These are phyloP conservation scores for Euglossa dilemma DNA, from an alignment of 1,140 invertebrate genomes.

Conservation along the genomic window DNA sequence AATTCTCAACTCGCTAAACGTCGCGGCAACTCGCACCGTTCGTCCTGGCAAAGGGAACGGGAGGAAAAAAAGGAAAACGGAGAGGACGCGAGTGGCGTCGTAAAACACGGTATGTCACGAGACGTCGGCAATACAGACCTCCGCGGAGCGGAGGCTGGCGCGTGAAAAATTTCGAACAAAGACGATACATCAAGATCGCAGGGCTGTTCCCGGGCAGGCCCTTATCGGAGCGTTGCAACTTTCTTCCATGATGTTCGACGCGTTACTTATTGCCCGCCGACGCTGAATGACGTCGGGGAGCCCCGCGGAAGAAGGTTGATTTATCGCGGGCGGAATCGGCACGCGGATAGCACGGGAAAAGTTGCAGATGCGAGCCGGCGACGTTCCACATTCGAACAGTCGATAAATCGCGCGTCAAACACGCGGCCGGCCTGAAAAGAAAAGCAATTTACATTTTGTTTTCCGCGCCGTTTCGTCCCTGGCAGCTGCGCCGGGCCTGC, in stretches of 20 bases:
- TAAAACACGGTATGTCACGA: too few species aligned
- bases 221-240: background rate
- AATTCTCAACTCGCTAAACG: too few species aligned
- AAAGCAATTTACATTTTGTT: slow-evolving; percentile 65
- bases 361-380: slow-evolving; percentile 28
- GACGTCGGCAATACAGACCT: background rate
- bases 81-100: background rate
- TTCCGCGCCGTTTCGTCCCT: slow-evolving; percentile 51
- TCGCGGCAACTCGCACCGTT: too few species aligned
- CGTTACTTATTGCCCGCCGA: slow-evolving; percentile 16
- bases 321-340: slow-evolving; percentile 23
- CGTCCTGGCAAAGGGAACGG: background rate
- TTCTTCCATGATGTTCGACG: background rate
- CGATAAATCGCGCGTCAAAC: slow-evolving; percentile 45
- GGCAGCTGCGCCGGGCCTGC: background rate
- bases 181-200: background rate
- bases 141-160: background rate
- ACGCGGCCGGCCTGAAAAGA: slow-evolving; percentile 44
- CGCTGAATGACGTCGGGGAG: slow-evolving; percentile 1
- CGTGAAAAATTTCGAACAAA: background rate
- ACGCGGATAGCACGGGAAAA: slow-evolving; percentile 41
- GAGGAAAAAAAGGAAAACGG: background rate
- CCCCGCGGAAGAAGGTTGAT: slow-evolving; percentile 16
- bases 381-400: background rate
- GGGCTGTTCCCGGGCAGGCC: background rate